Evolutionary conservation across 1,140 invertebrate species (phyloP), one percentile per base, ranked within the genome.

Genomic region (Conopomorpha cramerella): DNA sequence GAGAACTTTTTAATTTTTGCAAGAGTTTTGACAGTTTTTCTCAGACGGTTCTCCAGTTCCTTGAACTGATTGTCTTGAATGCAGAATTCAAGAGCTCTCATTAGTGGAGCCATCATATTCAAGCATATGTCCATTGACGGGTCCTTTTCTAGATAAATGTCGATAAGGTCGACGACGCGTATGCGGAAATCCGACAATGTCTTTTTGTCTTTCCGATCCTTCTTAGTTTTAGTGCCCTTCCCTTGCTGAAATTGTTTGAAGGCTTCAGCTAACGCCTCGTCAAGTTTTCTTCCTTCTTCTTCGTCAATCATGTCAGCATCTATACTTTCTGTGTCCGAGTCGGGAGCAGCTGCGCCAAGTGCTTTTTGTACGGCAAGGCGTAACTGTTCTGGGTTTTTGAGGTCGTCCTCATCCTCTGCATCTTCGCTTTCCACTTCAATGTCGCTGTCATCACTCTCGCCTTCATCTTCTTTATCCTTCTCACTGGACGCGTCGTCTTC

Each of bases 261-360:
- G 1, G 86, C 87, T 27, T 82, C 81, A 1, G 84, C 84, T 15
- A 92, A 57, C 1, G 86, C 86, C 46, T 82, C 70, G 51, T 92
- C 84, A 2, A 91, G 63, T 42, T 83, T 82, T 43, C 85, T 83
- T 3, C 89, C 89, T 59, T 91, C 86, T 43, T 84, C 85, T 48
- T 92, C 89, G 39, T 80, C 80, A 27, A 92, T 85, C 43, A 90
- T 80, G 52, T 92, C 88, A 11, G 90, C 80, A 45, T 91, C 87
- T 6, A 91, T 73, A 39, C 87, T 88, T 57, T 88, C 87, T 15
- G 82, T 77, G 33, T 88, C 86, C 17, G 80, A 80, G 46, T 83
- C 76, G 8, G 61, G 49, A 1, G 73, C 77, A 28, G 78, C 79
- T 25, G 71, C 67, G 7, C 83, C 84, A 8, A 88, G 52, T 8